Conservation (phyloP, 2,113 vertebrate species). For the Echinops telfairi region DNA sequence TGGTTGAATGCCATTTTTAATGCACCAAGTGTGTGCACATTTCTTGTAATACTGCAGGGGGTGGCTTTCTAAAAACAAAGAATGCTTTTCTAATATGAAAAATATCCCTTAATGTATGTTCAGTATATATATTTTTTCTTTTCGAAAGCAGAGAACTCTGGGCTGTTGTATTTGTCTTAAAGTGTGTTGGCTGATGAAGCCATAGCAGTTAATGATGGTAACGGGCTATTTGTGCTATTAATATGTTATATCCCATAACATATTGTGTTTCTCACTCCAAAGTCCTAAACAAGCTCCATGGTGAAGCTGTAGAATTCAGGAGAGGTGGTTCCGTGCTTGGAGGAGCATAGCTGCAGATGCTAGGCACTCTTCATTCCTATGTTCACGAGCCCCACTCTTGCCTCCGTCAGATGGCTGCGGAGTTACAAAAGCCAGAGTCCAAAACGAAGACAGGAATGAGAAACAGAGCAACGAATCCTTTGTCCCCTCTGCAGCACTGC, state of each 20-base stretch:
- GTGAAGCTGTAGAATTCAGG: neutral
- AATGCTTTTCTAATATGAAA: constrained; percentile 48
- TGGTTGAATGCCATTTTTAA: constrained; percentile 41
- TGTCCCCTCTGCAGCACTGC: neutral
- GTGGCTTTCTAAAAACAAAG: constrained; percentile 57
- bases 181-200: neutral
- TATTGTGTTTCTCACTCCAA: neutral
- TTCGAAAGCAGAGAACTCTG: neutral
- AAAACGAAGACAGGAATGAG: neutral
- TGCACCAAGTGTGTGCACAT: neutral
- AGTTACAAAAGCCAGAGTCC: neutral
- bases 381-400: too few relatives aligned
- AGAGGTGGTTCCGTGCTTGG: neutral
- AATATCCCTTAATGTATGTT: neutral
- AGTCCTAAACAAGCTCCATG: neutral
- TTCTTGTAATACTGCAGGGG: constrained; percentile 12
- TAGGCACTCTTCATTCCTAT: neutral
- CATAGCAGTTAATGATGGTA: neutral
- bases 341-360: neutral
- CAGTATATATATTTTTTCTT: neutral
- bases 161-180: neutral
- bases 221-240: constrained; percentile 2
- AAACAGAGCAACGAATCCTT: neutral
- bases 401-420: neutral
- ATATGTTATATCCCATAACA: neutral